Evolutionary conservation across 2,888 invertebrate genomes (phyloP), one percentile per base, ranked within the genome.

Genomic region (Ceriagrion tenellum): DNA sequence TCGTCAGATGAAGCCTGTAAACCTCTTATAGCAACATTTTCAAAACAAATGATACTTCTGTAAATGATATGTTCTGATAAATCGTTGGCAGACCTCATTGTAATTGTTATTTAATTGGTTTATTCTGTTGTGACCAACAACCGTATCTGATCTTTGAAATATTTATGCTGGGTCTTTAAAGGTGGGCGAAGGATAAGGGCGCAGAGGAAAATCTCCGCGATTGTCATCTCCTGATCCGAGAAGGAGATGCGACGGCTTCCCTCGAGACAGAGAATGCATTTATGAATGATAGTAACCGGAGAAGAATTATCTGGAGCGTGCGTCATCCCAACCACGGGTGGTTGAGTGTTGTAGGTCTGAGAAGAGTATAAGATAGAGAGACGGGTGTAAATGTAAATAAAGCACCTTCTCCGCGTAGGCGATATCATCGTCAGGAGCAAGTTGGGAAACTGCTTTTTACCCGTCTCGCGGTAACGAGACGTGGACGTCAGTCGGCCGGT

Each of bases 381-480:
- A 81, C 30, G 81, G 81, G 81, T 30, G 81, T 81, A 81, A 81
- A 81, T 81, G 81, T 81, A 81, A 81, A 81, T 81, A 81, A 35
- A 81, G 35, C 35, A 13, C 81, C 35, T 35, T 16, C 81, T 35
- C 81, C 81, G 81, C 18, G 81, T 35, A 35, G 81, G 81, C 81
- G 81, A 81, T 81, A 81, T 81, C 81, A 81, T 81, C 81, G 81
- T 81, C 81, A 81, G 81, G 81, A 81, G 81, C 81, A 81, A 81
- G 81, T 81, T 81, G 81, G 81, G 35, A 81, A 81, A 81, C 81
- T 81, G 81, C 81, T 81, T 81, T 81, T 81, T 81, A 81, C 81
- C 81, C 35, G 30, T 81, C 81, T 81, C 81, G 81, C 35, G 81
- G 81, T 81, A 81, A 81, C 81, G 81, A 81, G 81, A 81, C 81